Evolutionary conservation across 2,888 invertebrate species (phyloP), one percentile per base, ranked within the genome.

Genomic region (Anodontia alba): DNA sequence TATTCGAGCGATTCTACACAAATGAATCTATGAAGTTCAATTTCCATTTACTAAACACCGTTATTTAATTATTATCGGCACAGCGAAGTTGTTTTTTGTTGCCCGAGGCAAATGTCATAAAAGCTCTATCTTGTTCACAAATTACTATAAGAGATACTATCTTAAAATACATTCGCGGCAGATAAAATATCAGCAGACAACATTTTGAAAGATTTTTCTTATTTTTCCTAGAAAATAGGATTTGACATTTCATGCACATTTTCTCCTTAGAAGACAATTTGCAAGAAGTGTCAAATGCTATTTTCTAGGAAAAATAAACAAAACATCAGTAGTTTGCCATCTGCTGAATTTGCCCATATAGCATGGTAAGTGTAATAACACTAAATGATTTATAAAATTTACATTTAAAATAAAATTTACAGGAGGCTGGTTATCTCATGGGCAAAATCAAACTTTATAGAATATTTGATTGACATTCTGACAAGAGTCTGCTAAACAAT

Each of bases 1-100:
- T 42, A 15, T 42, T 46, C 46, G 17, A 15, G 15, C 46, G 5
- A 17, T 17, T 20, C 2, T 15, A 3, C n/a, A 15, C 46, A 15
- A 20, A 46, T 46, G 46, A 46, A 46, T 20, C 46, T 17, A 12
- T 20, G 3, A 20, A 46, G 46, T 46, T 62, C 29, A 62, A 33
- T 62, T 62, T 62, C 62, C 62, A 62, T 62, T 62, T 62, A 33
- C 62, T 38, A 62, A 31, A 62, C 31, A 17, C 62, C 33, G 31
- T 62, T 62, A 62, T 62, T 62, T 62, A 62, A 62, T 62, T 62
- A 62, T 62, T 31, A 26, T 62, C 20, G 29, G 33, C 62, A 62
- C 23, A 62, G 33, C 3, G 62, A 62, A 33, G 62, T 33, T 62
- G 62, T 62, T 17, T 1, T 62, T 62, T 62, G 62, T 20, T 15